These are phyloP conservation scores for Oryctes rhinoceros DNA, from an alignment of 1,140 invertebrate species.

Conservation along the genomic window DNA sequence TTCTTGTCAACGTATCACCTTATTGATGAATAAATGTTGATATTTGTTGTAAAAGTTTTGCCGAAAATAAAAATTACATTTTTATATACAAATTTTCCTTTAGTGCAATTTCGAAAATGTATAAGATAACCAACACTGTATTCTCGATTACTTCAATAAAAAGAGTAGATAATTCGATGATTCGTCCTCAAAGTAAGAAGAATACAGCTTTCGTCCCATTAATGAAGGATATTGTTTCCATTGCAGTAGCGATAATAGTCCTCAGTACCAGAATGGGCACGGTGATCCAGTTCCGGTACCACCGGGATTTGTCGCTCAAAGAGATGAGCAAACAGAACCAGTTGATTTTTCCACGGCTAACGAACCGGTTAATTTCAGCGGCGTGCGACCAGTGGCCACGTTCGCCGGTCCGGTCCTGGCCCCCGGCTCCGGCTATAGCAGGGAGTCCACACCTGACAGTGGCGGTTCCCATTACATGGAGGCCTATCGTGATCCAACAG, in stretches of 20 bases:
- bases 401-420: conserved; percentile 59
- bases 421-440: conserved; percentile 73
- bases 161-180: neutral
- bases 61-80: neutral
- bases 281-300: conserved; percentile 63
- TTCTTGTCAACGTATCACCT: neutral
- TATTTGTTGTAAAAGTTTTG: no score
- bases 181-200: conserved; percentile 5
- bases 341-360: conserved; percentile 74
- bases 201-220: conserved; percentile 24
- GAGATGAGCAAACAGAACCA: conserved; percentile 73
- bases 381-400: conserved; percentile 63
- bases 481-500: conserved; percentile 82
- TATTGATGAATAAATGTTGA: neutral
- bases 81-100: neutral
- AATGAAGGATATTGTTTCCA: conserved; percentile 44
- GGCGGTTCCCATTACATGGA: conserved; percentile 86
- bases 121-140: neutral
- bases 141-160: neutral
- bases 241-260: conserved; percentile 68
- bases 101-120: neutral
- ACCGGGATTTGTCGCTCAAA: conserved; percentile 51
- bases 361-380: conserved; percentile 72
- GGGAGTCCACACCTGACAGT: conserved; percentile 82
- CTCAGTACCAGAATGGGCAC: conserved; percentile 66